phyloP scores from a whole-genome alignment of 2,113 vertebrate species.

The Xiphias gladius region DNA sequence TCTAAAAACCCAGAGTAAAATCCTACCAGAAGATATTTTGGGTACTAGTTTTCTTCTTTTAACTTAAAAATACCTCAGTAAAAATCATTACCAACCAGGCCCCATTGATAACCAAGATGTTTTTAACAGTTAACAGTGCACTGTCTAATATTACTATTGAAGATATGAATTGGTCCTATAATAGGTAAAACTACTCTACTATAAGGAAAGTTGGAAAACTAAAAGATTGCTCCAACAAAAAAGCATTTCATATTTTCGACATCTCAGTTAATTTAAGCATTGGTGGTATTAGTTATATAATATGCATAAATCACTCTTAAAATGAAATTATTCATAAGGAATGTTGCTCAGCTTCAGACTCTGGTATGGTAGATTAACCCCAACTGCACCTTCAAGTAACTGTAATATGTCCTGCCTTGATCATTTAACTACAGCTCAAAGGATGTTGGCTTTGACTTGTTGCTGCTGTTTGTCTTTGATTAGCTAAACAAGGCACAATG shows the following conservation, averaged over 20 bases:
- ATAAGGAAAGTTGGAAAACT: neutral
- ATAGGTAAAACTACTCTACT: neutral
- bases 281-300: neutral
- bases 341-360: conserved; percentile 21
- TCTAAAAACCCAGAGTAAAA: neutral
- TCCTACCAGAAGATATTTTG: neutral
- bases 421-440: neutral
- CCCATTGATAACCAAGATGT: neutral
- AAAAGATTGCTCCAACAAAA: neutral
- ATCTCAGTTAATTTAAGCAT: conserved; percentile 10
- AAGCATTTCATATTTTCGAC: neutral
- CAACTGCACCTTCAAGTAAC: neutral
- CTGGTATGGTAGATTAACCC: neutral
- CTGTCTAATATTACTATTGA: neutral
- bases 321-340: conserved; percentile 26
- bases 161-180: conserved; percentile 11
- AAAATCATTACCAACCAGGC: neutral
- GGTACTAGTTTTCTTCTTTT: neutral
- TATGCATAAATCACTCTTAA: conserved; percentile 6
- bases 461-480: neutral
- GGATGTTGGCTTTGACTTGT: neutral
- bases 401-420: conserved; percentile 6
- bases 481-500: conserved; percentile 66
- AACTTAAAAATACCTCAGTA: neutral
- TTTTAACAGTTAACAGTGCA: neutral